Conservation (phyloP, 2,888 invertebrate genomes). For the Lasioglossum calceatum region DNA sequence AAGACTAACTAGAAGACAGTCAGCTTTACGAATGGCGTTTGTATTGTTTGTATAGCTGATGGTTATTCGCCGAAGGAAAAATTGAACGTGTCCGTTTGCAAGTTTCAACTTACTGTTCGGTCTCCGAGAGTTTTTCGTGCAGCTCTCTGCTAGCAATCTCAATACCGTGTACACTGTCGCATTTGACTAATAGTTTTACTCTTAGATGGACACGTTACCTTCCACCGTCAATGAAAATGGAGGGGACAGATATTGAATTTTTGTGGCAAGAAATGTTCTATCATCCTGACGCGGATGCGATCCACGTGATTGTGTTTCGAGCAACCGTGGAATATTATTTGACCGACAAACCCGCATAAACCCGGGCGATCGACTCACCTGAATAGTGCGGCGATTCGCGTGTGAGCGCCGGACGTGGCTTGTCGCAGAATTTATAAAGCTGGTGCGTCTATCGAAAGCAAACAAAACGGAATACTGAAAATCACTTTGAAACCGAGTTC, state of each 20-base stretch:
- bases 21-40: too few relatives aligned
- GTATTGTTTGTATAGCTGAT: too few relatives aligned
- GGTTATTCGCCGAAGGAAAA: too few relatives aligned
- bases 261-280: neutral
- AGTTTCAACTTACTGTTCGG: too few relatives aligned
- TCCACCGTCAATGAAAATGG: neutral
- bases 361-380: neutral
- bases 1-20: too few relatives aligned
- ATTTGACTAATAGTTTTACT: too few relatives aligned
- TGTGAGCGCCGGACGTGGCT: neutral
- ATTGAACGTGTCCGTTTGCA: too few relatives aligned
- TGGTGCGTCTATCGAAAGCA: neutral
- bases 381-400: neutral
- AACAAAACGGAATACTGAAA: neutral
- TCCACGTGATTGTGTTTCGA: neutral
- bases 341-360: neutral
- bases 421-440: neutral
- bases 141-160: too few relatives aligned
- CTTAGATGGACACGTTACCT: too few relatives aligned
- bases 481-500: neutral
- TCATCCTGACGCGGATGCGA: neutral
- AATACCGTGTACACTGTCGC: too few relatives aligned
- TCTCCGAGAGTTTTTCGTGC: too few relatives aligned
- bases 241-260: neutral
- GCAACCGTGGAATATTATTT: neutral